phyloP scores from a whole-genome alignment of 2,113 vertebrate genomes.

The Scomber colias region DNA sequence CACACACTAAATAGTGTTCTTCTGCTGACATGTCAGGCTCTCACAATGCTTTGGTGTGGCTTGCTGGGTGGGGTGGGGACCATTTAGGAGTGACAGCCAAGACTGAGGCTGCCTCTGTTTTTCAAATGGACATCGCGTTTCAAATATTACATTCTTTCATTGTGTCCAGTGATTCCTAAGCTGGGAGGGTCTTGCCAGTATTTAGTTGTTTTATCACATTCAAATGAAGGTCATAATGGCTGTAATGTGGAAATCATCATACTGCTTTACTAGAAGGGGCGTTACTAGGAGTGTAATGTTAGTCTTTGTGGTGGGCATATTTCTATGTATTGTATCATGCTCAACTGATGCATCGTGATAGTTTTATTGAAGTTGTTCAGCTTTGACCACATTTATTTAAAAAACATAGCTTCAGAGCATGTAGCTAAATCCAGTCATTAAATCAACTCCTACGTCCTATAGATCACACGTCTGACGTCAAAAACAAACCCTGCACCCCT shows the following conservation, averaged over 20 bases:
- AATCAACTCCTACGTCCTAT: not conserved
- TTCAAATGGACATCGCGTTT: constrained; percentile 50
- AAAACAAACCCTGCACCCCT: constrained; percentile 18
- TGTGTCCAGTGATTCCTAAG: constrained; percentile 18
- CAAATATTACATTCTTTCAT: constrained; percentile 47
- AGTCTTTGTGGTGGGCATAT: too few relatives aligned
- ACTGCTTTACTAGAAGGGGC: too few relatives aligned
- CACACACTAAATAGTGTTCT: constrained; percentile 43
- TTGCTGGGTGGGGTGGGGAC: constrained; percentile 68
- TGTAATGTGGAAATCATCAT: too few relatives aligned
- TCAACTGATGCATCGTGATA: too few relatives aligned
- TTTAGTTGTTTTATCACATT: not conserved
- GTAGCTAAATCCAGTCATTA: not conserved
- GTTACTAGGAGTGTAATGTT: not conserved
- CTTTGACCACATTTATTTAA: not conserved
- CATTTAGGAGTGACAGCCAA: constrained; percentile 57
- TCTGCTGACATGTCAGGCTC: constrained; percentile 50
- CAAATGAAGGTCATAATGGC: not conserved
- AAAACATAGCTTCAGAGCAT: not conserved
- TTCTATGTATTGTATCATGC: too few relatives aligned
- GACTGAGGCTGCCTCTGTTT: constrained; percentile 34
- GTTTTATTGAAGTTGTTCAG: not conserved
- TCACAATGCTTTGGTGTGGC: constrained; percentile 51
- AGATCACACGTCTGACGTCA: constrained; percentile 27
- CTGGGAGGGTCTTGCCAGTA: not conserved